Base-by-base conservation (phyloP, 1,140 invertebrate genomes). In the Drosophila repletoides region DNA sequence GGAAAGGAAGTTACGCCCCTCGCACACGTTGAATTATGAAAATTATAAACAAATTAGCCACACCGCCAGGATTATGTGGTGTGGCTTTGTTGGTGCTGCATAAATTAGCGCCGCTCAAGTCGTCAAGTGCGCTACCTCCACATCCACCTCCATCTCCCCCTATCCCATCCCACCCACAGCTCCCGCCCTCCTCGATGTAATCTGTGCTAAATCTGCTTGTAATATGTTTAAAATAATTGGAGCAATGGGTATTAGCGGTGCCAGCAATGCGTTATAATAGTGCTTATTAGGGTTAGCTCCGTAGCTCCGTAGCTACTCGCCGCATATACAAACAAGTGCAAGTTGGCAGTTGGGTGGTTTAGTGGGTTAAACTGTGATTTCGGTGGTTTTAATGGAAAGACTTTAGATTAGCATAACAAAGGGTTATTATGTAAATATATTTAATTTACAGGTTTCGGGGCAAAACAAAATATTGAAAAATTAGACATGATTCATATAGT, bases 151-250 rank as follows among this genome's bases (percentile, higher is more conserved):
- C n/a, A 46, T 28, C 22, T 4, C 19, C 29, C 26, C n/a, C 21
- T 29, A 19, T 0, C 3, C 26, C 51, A 12, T 12, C 12, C 19
- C 33, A 38, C n/a, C 28, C 26, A 7, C 26, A 22, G 22, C 51
- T 33, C 14, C 28, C 64, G 12, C 22, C 46, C 36, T 40, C 53
- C 60, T 40, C 40, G 48, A 53, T 79, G 79, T 83, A 84, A 83
- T 83, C 79, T 86, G 74, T 45, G 53, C 70, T 53, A 79, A 83
- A 83, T 83, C 80, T 84, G 65, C 80, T 75, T 83, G 80, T 86
- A 84, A 84, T 79, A 84, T 86, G 79, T 86, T 83, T 79, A 83
- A 83, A 79, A 83, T 83, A 84, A 81, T 81, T 81, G 73, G 58
- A 68, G 72, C 60, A 68, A 79, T 79, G 65, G 58, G 70, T 72